Conservation (phyloP, 2,888 invertebrate genomes). For the Xanthorhoe spadicearia region DNA sequence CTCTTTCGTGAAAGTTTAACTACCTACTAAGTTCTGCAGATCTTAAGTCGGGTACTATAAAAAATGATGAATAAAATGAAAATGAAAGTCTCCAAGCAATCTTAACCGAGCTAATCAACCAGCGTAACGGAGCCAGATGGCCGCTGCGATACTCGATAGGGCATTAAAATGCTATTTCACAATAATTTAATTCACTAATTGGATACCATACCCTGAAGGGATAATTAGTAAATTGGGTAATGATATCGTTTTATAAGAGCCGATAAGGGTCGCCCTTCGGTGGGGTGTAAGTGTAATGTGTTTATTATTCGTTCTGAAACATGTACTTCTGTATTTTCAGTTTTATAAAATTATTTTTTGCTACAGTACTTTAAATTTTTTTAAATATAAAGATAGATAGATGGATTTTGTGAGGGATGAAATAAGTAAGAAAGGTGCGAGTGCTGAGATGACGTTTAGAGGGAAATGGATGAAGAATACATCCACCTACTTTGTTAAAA, state of each 20-base stretch:
- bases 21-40: too few relatives aligned
- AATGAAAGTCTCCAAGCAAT: slow-evolving; percentile 47
- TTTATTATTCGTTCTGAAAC: not conserved
- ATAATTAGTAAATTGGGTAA: slow-evolving; percentile 77
- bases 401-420: too few relatives aligned
- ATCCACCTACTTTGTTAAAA: too few relatives aligned
- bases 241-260: slow-evolving; percentile 48
- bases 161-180: slow-evolving; percentile 69
- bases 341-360: not conserved
- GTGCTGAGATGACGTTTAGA: too few relatives aligned
- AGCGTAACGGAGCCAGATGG: slow-evolving; percentile 67
- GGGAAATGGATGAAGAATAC: too few relatives aligned
- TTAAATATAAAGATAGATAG: too few relatives aligned
- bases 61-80: slow-evolving; percentile 44
- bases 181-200: slow-evolving; percentile 79
- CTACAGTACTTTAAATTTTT: too few relatives aligned
- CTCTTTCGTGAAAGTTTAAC: too few relatives aligned
- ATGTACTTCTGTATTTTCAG: too few relatives aligned
- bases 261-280: slow-evolving; percentile 41
- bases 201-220: slow-evolving; percentile 53
- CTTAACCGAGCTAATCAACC: slow-evolving; percentile 66
- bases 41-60: slow-evolving; percentile 38
- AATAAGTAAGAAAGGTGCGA: too few relatives aligned
- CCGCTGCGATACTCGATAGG: slow-evolving; percentile 53
- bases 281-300: slow-evolving; percentile 19